A percentile compares a stretch with the other conserved stretches of the same genome.
phyloP scores from a whole-genome alignment of 2,797 vertebrate genomes.

The Catamblyrhynchus diadema region DNA sequence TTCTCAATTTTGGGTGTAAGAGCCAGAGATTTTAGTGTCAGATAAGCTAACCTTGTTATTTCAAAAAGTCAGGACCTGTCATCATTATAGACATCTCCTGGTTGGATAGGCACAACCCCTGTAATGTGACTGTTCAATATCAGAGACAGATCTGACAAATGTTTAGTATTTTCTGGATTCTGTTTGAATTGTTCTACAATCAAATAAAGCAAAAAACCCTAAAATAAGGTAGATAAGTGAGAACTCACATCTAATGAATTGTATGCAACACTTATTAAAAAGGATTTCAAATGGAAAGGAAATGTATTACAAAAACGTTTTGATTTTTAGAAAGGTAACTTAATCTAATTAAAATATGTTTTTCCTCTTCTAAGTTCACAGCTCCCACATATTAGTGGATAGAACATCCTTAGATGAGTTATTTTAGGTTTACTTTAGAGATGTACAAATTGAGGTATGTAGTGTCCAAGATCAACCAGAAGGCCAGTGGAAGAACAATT shows the following conservation, averaged over 20 bases:
- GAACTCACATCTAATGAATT: neutral
- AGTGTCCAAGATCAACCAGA: neutral
- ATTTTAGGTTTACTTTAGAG: neutral
- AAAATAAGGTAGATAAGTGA: neutral
- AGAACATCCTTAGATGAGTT: neutral
- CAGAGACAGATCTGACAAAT: neutral
- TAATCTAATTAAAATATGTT: neutral
- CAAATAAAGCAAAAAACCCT: neutral
- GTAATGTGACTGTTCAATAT: neutral
- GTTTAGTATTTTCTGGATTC: neutral
- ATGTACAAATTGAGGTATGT: neutral
- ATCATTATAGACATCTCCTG: neutral
- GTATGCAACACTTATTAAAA: neutral
- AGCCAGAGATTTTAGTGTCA: slow-evolving; percentile 12
- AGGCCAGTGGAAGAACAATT: neutral
- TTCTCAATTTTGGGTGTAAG: neutral
- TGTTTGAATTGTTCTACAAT: neutral
- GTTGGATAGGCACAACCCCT: neutral
- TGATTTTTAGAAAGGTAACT: neutral
- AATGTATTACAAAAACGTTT: neutral
- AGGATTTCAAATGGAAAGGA: neutral
- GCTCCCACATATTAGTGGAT: neutral
- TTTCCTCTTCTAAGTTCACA: neutral
- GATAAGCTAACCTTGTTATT: slow-evolving; percentile 8
- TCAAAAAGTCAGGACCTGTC: neutral